Base-by-base conservation (phyloP, 92 coral and sea anemone species). In the Porites cylindrica region DNA sequence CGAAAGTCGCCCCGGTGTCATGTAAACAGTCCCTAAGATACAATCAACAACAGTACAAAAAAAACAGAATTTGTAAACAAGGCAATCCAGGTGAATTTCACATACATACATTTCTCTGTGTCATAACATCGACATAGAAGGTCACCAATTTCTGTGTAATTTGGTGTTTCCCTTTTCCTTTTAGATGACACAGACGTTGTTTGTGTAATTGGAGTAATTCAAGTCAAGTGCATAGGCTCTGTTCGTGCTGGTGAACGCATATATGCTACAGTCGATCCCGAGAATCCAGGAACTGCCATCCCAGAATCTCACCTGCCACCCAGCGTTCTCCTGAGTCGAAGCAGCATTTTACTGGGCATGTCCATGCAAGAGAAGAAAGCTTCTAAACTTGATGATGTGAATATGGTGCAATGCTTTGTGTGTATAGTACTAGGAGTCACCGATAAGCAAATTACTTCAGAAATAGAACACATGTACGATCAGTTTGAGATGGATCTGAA, bases 141-240 rank as follows among this genome's bases (percentile, higher is more conserved):
- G 61, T 56, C 61, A 10, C 16, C 61, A 71, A 71, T 10, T 38
- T 51, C 47, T 8, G 66, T 52, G 9, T 26, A 52, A 26, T 21
- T 38, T 12, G 0, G 38, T 16, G 13, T 19, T 2, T 14, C 11
- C 32, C 12, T 24, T 47, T 80, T 1, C 56, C 4, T 83, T 66
- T 29, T 59, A 93, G 96, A 64, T 29, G 72, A 61, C 16, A 92
- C 96, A 1, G 99, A 95, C 75, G 92, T 94, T 60, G 95, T 97
- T 32, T 97, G 99, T 56, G 99, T 97, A n/a, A 97, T 97, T 62
- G 99, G 99, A 11, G 96, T 97, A 2, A 98, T 97, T 60, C 90
- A 92, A 51, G 94, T 97, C 2, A 97, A 93, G 56, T 91, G 96
- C 74, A 78, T 91, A 24, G 98, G 99, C 2, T 78, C 94, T 12